Percentiles rank a stretch among this genome's conserved stretches.
These are phyloP conservation scores for Rousettus madagascariensis DNA, from an alignment of 2,797 vertebrate species.

Conservation along the genomic window DNA sequence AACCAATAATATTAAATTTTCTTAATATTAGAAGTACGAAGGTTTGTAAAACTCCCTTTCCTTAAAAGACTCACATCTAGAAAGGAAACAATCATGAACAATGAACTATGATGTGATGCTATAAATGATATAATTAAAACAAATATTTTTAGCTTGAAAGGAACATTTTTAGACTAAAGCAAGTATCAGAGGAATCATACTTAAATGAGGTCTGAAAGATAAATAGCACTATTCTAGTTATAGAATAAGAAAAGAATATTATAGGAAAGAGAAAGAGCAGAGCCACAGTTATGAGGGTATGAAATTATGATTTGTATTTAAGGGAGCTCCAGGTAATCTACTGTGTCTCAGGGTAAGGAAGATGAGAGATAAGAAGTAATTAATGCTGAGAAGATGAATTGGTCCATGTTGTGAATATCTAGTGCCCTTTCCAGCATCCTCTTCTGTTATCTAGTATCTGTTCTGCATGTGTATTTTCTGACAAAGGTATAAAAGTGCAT, in stretches of 20 bases:
- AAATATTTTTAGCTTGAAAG: background rate
- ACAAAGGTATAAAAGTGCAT: background rate
- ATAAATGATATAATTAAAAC: background rate
- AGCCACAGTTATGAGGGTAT: background rate
- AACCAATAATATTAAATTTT: background rate
- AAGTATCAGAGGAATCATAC: background rate
- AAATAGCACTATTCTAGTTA: background rate
- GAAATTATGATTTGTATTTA: background rate
- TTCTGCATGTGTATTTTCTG: background rate
- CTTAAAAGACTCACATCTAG: background rate
- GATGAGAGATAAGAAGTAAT: background rate
- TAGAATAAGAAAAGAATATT: background rate
- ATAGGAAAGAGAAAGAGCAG: background rate
- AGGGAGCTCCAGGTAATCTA: background rate
- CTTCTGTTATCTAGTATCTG: background rate
- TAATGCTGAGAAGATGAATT: rapidly evolving
- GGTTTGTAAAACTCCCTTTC: background rate
- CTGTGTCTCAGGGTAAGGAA: background rate
- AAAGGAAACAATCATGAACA: background rate
- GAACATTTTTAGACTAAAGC: background rate
- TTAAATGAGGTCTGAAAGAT: background rate
- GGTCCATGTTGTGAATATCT: background rate
- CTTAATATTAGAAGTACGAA: background rate
- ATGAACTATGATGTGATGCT: background rate
- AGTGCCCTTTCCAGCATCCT: background rate